A percentile compares a stretch with the other conserved stretches of the same genome.
phyloP scores from a whole-genome alignment of 2,113 vertebrate species.

The Prochilodus magdalenae region DNA sequence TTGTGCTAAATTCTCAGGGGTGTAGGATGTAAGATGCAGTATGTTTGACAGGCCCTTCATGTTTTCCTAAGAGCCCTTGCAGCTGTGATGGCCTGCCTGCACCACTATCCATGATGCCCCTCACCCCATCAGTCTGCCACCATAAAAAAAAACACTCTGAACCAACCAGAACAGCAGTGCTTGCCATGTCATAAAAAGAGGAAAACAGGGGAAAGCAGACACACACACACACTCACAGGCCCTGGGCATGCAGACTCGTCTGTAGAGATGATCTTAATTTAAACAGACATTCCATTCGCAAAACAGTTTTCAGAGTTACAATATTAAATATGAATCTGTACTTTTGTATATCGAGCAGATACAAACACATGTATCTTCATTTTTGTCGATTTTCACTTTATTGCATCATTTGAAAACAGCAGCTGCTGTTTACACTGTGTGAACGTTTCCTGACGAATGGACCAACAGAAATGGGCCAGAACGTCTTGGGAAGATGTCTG shows the following conservation, averaged over 20 bases:
- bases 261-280: neutral
- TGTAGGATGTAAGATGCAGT: neutral
- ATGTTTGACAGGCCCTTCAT: neutral
- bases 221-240: neutral
- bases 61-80: neutral
- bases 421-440: no score
- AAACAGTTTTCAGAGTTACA: no score
- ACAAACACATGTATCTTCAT: no score
- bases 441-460: no score
- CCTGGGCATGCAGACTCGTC: neutral
- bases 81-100: neutral
- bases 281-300: neutral
- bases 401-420: no score
- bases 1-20: neutral
- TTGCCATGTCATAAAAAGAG: constrained; percentile 5
- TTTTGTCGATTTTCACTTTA: no score
- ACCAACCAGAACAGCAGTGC: neutral
- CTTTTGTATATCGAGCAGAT: no score
- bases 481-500: no score
- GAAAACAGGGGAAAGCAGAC: neutral
- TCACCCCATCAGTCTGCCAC: no score
- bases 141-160: no score
- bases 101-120: neutral
- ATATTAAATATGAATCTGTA: no score
- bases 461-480: no score